Evolutionary conservation across 2,797 vertebrate genomes (phyloP), one percentile per base, ranked within the genome.

Genomic region (Lagodon rhomboides): DNA sequence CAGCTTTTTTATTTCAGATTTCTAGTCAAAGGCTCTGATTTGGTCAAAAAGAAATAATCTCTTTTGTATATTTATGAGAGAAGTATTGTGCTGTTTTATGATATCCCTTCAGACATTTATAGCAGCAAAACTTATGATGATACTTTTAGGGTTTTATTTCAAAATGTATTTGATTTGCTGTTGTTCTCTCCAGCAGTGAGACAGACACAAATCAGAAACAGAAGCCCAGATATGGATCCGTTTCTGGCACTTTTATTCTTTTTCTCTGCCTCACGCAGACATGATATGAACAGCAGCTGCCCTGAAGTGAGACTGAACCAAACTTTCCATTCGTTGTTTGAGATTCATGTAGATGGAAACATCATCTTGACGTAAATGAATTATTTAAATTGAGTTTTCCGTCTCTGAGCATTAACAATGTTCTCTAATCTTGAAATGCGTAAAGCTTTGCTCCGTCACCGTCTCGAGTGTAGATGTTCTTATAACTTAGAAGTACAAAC

Each of bases 371-470:
- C 18, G 49, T 61, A 47, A 38, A 59, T 75, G 0, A 73, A 79
- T 77, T 22, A 83, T 79, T 84, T 16, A 80, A 55, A 63, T 25
- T 0, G 7, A 43, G 46, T 62, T 64, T 38, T 17, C 47, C 25
- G 13, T n/a, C n/a, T 60, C 27, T 50, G 18, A 44, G 58, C 15
- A 13, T 18, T 12, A 6, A 20, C 22, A n/a, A 5, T 22, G 25
- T 55, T 75, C 43, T 68, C 53, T 55, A 10, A 65, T 60, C 27
- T 13, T 55, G 3, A 43, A 3, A 41, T 27, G 43, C 43, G 58
- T 30, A 20, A 65, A 65, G 55, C 54, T 61, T 30, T 65, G 44
- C n/a, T 38, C 41, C 12, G 17, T 47, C 30, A n/a, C 9, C 1
- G 20, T 15, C 46, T 55, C 13, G 16, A 18, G 2, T 1, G 8